Evolutionary conservation across 2,113 vertebrate genomes (phyloP), one percentile per base, ranked within the genome.

Genomic region (Alectura lathami): DNA sequence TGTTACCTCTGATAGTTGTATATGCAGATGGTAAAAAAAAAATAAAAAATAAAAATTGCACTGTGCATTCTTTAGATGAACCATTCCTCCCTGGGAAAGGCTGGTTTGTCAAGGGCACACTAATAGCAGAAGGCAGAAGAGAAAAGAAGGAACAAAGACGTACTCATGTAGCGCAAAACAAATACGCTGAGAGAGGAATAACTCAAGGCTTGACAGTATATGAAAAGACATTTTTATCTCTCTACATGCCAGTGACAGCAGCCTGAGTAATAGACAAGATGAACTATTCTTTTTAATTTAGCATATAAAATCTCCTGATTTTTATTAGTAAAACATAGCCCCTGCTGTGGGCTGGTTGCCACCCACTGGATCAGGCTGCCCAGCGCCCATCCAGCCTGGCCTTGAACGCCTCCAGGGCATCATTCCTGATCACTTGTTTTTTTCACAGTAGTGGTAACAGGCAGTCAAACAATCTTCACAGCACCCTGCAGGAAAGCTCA

Each of bases 1-100:
- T 26, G 15, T 69, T 83, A 88, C 59, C 54, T 93, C 69, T 68
- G 32, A 74, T 81, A 93, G 80, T 67, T 95, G 60, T 74, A 80
- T 93, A 92, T 86, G 64, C 80, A 91, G 89, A 78, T 75, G 27
- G 47, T 68, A 83, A 90, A 77, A 69, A 12, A 89, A 93, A 67
- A 27, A 83, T 68, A 83, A 90, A 77, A 69, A 12, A 89, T 91
- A 67, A 27, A 83, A 89, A 63, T 60, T 43, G 38, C 56, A 56
- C 48, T 67, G 13, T 27, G 24, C 34, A 29, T 78, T 72, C 64
- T 93, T 91, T 32, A 78, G 13, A 29, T 75, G 67, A 93, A 68
- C 26, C 21, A 40, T 60, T 84, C 36, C 51, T 89, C 40, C 48
- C 48, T 64, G 67, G 75, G 57, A 78, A 91, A 83, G 63, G 53